Evolutionary conservation across 2,888 invertebrate species (phyloP), one percentile per base, ranked within the genome.

Genomic region (Drosophila longiperda): DNA sequence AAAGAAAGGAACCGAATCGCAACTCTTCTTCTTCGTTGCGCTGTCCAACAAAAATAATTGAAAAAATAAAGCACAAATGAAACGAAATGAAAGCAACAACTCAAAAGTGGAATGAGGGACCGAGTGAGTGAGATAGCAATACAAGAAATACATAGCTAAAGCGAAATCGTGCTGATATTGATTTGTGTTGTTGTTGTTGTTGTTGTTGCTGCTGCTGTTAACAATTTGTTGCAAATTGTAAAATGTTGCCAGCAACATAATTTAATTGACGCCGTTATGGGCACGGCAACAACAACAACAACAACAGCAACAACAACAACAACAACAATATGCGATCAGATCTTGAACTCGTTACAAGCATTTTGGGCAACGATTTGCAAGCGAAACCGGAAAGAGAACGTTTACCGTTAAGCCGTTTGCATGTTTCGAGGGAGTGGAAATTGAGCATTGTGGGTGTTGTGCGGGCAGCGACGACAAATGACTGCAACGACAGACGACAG

Each of bases 241-340:
- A 90, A 87, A 90, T 87, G 86, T 87, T 83, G 86, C 88, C 80
- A 73, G 90, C 87, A 84, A 90, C 87, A 90, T 88, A 90, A 88
- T 90, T 89, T 90, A 90, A 90, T 90, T 90, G 91, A 90, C 88
- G 87, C 89, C 83, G 83, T 81, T 86, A 76, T 85, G 86, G 82
- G 88, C 78, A 76, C 76, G 89, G 79, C 82, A 52, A 53, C 66
- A 63, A n/a, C 59, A 82, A 52, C 85, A 78, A 45, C 79, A 67
- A 5, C 64, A 71, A 15, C 78, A 64, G 52, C 80, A 66, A 4
- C 64, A 72, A 38, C 62, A 69, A 48, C 57, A 61, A 23, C 78
- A 82, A 73, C 78, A 78, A 73, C 75, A 66, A 66, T 69, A 76
- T 66, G 78, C 72, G 78, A 82, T 82, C 80, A 63, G 66, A 82